These are phyloP conservation scores for Spinus pinus DNA, from an alignment of 2,797 vertebrate species.

Conservation along the genomic window DNA sequence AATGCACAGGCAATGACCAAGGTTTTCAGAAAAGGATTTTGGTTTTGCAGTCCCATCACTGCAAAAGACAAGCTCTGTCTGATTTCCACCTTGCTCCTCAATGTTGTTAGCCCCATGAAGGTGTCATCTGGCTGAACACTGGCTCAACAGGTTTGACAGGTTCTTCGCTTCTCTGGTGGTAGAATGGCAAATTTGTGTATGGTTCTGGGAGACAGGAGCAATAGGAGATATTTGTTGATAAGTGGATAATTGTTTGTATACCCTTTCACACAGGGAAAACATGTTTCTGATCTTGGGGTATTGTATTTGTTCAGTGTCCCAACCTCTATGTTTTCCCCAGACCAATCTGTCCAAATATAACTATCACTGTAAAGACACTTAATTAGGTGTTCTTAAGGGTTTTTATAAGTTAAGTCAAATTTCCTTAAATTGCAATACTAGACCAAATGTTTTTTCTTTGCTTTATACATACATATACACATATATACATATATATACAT, in stretches of 20 bases:
- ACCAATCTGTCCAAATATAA: not conserved
- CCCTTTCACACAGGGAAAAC: slow-evolving; percentile 47
- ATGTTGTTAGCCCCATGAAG: not conserved
- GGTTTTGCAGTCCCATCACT: not conserved
- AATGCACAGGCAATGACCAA: not conserved
- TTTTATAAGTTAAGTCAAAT: not conserved
- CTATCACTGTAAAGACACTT: not conserved
- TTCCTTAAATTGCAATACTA: not conserved
- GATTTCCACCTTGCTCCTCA: not conserved
- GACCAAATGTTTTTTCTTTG: no score
- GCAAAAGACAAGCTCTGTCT: not conserved
- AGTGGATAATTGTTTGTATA: slow-evolving; percentile 27
- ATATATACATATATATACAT: no score
- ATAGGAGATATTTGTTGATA: not conserved
- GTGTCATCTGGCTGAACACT: not conserved
- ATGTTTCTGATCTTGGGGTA: not conserved
- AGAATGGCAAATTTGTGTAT: not conserved
- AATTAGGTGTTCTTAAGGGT: not conserved
- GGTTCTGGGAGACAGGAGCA: not conserved
- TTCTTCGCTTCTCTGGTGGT: not conserved
- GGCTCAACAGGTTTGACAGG: not conserved
- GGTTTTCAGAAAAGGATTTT: not conserved
- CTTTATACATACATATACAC: no score
- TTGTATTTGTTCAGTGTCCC: not conserved
- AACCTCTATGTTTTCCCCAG: not conserved